phyloP scores from a whole-genome alignment of 2,797 vertebrate genomes.

The Spheniscus humboldti region DNA sequence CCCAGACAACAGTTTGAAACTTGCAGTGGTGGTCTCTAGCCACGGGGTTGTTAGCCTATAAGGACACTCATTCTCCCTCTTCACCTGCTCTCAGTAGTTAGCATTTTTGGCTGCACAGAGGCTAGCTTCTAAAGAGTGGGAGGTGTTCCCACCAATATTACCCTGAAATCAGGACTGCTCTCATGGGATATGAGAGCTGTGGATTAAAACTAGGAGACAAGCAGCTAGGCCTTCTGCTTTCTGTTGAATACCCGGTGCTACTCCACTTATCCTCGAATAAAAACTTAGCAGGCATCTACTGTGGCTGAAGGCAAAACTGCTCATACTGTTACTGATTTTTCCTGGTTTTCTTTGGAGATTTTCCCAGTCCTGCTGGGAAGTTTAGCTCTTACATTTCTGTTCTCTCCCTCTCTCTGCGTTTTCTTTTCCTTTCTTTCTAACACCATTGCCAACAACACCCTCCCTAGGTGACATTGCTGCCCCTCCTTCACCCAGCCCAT shows the following conservation, averaged over 20 bases:
- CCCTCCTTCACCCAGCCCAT: neutral
- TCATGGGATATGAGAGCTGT: neutral
- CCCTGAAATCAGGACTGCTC: neutral
- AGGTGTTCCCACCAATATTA: neutral
- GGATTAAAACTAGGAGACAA: neutral
- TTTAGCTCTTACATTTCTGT: neutral
- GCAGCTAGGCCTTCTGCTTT: neutral
- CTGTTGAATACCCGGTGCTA: rapidly evolving
- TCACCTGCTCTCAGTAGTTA: neutral
- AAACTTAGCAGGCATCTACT: neutral
- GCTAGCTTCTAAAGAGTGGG: neutral
- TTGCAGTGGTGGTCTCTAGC: neutral
- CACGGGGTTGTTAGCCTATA: rapidly evolving
- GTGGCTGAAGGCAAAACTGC: neutral
- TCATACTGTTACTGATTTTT: neutral
- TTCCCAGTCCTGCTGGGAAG: neutral
- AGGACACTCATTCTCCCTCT: neutral
- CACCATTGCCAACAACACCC: neutral
- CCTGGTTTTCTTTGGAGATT: neutral
- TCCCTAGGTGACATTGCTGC: neutral
- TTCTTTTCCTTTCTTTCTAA: neutral
- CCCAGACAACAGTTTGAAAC: neutral
- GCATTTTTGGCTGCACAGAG: neutral
- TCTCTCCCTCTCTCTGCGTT: neutral
- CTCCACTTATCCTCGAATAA: neutral